These are phyloP conservation scores for Brachyhypopomus gauderio DNA, from an alignment of 2,113 vertebrate species.

Conservation along the genomic window DNA sequence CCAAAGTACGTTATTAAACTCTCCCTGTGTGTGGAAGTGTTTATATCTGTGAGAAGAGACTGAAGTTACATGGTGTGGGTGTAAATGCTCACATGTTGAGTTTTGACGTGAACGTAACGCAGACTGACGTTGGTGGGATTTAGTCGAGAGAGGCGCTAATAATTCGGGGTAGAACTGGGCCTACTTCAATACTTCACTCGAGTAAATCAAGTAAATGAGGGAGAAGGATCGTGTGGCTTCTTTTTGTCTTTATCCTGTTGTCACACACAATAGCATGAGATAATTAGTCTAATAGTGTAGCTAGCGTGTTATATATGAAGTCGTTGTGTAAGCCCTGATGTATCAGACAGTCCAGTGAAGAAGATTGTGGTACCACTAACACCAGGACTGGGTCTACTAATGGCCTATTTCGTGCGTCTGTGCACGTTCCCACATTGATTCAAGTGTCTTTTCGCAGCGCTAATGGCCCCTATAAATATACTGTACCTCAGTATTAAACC, in stretches of 20 bases:
- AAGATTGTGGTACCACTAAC: neutral
- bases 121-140: neutral
- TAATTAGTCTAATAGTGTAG: neutral
- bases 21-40: too few relatives aligned
- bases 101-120: neutral
- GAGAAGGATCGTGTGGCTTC: too few relatives aligned
- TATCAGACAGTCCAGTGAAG: neutral
- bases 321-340: neutral
- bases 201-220: too few relatives aligned
- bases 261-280: neutral
- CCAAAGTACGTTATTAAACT: too few relatives aligned
- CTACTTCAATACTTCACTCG: too few relatives aligned
- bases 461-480: slow-evolving; percentile 29
- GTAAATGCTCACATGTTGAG: neutral
- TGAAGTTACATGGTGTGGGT: neutral
- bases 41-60: too few relatives aligned
- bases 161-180: neutral
- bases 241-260: too few relatives aligned
- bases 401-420: neutral
- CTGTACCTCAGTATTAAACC: slow-evolving; percentile 26
- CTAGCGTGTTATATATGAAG: neutral
- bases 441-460: neutral
- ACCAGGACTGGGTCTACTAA: neutral
- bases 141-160: neutral
- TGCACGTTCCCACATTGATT: slow-evolving; percentile 25